phyloP scores from a whole-genome alignment of 2,113 vertebrate species.

The Heloderma charlesbogerti region DNA sequence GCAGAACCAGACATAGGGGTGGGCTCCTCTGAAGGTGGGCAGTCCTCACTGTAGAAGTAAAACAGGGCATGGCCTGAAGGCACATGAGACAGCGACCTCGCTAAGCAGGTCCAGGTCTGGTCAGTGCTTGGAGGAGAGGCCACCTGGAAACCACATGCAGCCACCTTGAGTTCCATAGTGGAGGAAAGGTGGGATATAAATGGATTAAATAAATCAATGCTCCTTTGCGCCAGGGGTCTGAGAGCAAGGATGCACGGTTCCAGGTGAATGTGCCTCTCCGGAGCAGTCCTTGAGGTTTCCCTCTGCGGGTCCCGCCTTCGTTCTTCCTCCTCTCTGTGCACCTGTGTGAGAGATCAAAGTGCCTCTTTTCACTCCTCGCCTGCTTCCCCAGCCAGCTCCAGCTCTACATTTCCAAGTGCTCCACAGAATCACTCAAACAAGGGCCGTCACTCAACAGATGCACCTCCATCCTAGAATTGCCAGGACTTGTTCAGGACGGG shows the following conservation, averaged over 20 bases:
- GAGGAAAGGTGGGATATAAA: no score
- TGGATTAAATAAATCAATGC: no score
- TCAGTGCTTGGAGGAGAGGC: no score
- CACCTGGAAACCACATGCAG: no score
- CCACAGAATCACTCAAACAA: not conserved
- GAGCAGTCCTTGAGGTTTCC: not conserved
- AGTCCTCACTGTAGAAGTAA: no score
- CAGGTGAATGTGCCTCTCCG: not conserved
- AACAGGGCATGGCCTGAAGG: no score
- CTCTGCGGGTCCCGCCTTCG: not conserved
- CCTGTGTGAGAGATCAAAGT: conserved; percentile 19
- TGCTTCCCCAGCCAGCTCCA: conserved; percentile 4
- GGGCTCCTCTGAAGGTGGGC: no score
- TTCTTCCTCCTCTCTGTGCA: not conserved
- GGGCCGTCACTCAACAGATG: not conserved
- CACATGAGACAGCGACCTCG: no score
- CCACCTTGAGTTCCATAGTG: no score
- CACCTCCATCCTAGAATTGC: not conserved
- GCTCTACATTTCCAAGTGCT: conserved; percentile 9
- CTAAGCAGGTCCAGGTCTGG: no score
- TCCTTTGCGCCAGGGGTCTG: no score
- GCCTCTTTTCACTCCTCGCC: conserved; percentile 15
- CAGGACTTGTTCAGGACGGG: conserved; percentile 1
- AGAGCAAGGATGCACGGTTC: not conserved
- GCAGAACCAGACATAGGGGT: no score